phyloP scores from a whole-genome alignment of 2,113 vertebrate species.

The Syngnathus scovelli region DNA sequence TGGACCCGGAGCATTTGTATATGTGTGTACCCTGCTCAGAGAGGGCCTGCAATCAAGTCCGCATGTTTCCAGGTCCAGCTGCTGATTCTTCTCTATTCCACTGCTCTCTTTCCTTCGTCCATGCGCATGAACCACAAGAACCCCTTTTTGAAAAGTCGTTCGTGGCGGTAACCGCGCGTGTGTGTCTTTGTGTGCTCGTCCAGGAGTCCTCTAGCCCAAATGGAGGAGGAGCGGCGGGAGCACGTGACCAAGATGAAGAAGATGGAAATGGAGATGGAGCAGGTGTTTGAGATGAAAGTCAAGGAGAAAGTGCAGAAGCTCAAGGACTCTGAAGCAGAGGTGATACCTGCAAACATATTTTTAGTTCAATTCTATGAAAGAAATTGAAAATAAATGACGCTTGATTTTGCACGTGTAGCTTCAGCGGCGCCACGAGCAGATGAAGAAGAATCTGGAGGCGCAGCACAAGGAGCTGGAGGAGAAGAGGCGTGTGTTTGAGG shows the following conservation, averaged over 20 bases:
- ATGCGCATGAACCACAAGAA: neutral
- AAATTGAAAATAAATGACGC: too few relatives aligned
- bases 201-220: slow-evolving; percentile 95
- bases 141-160: neutral
- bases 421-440: slow-evolving; percentile 94
- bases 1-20: neutral
- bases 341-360: slow-evolving; percentile 49
- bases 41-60: neutral
- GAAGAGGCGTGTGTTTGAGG: slow-evolving; percentile 91
- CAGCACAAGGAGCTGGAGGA: slow-evolving; percentile 97
- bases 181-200: neutral
- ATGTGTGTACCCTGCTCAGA: neutral
- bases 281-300: slow-evolving; percentile 99
- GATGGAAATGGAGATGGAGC: slow-evolving; percentile 99
- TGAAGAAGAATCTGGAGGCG: slow-evolving; percentile 98
- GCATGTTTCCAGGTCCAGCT: neutral
- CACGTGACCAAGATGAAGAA: slow-evolving; percentile 98
- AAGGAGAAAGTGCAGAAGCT: slow-evolving; percentile 98
- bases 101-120: neutral
- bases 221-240: slow-evolving; percentile 96
- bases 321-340: slow-evolving; percentile 98
- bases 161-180: neutral
- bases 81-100: neutral
- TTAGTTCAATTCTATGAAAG: too few relatives aligned
- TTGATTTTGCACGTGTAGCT: slow-evolving; percentile 69